Evolutionary conservation across 1,140 invertebrate genomes (phyloP).

Genomic region (Coenobita brevimanus): DNA sequence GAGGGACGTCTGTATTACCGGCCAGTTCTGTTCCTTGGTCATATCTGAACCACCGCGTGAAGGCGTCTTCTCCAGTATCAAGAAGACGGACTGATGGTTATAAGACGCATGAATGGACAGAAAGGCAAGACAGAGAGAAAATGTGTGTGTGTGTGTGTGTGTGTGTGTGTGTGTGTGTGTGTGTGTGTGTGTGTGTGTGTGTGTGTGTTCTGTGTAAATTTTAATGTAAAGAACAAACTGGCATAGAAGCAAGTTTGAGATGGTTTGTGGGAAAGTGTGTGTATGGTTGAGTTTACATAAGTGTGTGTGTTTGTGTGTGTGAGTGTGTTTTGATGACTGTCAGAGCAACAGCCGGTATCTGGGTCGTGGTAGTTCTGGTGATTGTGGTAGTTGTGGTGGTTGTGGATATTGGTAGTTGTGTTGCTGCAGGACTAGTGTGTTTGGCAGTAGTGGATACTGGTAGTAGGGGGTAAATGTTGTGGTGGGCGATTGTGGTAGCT

Average conservation of each 20-base stretch:
- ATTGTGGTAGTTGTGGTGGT: background rate
- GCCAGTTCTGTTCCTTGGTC: too few relatives aligned
- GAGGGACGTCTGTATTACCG: too few relatives aligned
- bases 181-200: background rate
- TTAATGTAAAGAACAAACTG: background rate
- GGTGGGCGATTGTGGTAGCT: too few relatives aligned
- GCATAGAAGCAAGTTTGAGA: background rate
- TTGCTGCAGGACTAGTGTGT: background rate
- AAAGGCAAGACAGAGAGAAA: too few relatives aligned
- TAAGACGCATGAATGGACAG: too few relatives aligned
- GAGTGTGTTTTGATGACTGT: background rate
- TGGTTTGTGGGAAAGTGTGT: background rate
- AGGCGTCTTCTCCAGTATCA: too few relatives aligned
- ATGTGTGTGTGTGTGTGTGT: background rate
- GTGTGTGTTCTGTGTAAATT: background rate
- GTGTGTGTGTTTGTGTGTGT: background rate
- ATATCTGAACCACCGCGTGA: too few relatives aligned
- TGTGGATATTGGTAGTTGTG: background rate
- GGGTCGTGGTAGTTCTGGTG: constrained; percentile 19
- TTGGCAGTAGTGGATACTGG: too few relatives aligned
- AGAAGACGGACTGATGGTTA: too few relatives aligned
- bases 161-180: background rate
- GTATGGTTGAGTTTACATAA: background rate
- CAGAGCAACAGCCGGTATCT: too few relatives aligned
- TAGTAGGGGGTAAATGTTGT: too few relatives aligned